These are phyloP conservation scores for Procambarus clarkii DNA, from an alignment of 1,140 invertebrate species.

Conservation along the genomic window DNA sequence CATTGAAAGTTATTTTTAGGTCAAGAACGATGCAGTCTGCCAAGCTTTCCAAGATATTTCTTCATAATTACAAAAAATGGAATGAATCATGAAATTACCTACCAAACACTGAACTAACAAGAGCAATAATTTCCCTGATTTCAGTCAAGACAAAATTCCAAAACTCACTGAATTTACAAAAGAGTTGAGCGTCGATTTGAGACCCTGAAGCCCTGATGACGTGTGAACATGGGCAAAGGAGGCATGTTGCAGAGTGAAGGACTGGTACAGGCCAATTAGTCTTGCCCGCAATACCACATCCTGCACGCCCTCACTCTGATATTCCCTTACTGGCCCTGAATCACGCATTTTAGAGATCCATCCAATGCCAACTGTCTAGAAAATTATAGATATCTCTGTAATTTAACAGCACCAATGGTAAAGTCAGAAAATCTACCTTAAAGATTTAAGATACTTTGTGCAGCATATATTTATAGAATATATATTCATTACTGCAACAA, in stretches of 20 bases:
- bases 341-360: constrained; percentile 80
- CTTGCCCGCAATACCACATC: constrained; percentile 85
- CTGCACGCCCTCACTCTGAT: constrained; percentile 86
- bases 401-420: neutral
- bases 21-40: no score
- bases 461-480: no score
- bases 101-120: no score
- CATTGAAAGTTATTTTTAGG: no score
- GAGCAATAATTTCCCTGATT: no score
- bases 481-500: no score
- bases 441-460: no score
- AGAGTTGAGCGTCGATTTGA: constrained; percentile 82
- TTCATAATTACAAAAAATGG: no score
- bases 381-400: constrained; percentile 37
- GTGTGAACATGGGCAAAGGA: constrained; percentile 81
- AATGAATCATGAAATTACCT: no score
- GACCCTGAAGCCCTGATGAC: constrained; percentile 78
- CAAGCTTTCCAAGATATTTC: no score
- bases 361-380: constrained; percentile 84
- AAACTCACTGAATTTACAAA: constrained; percentile 82
- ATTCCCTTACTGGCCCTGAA: constrained; percentile 84
- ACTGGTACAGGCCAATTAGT: constrained; percentile 84
- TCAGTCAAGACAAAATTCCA: neutral
- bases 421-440: no score
- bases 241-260: constrained; percentile 86